These are phyloP conservation scores for Noturus placidus DNA, from an alignment of 2,113 vertebrate genomes.

Conservation along the genomic window DNA sequence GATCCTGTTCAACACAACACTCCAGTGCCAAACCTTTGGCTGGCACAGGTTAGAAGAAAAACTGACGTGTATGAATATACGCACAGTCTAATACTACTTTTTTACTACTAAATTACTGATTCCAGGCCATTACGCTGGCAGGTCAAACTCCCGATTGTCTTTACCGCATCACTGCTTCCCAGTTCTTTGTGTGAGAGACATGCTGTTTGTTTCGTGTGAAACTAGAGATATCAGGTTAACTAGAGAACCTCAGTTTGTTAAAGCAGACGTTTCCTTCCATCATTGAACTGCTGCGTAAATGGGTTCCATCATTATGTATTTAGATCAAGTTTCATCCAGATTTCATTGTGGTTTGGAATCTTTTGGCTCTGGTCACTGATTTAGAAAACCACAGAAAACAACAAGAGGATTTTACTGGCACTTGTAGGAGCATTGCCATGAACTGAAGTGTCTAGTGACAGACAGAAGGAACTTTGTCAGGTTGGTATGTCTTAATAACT, in stretches of 20 bases:
- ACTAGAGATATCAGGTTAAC: neutral
- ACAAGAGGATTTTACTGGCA: conserved; percentile 12
- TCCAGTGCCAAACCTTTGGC: neutral
- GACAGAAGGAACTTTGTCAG: conserved; percentile 13
- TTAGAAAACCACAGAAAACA: conserved; percentile 15
- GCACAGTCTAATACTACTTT: conserved; percentile 11
- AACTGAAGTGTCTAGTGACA: conserved; percentile 21
- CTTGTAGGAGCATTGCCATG: neutral
- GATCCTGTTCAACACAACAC: neutral
- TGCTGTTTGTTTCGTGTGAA: neutral
- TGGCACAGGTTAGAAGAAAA: neutral
- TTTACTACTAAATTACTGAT: conserved; percentile 11
- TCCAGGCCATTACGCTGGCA: neutral
- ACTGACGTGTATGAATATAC: neutral
- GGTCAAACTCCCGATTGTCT: neutral
- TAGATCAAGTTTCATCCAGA: conserved; percentile 26
- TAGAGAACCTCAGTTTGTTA: conserved; percentile 6
- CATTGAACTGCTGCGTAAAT: neutral
- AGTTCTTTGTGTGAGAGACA: neutral
- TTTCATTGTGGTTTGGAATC: conserved; percentile 7
- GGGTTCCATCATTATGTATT: conserved; percentile 14
- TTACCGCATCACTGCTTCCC: neutral
- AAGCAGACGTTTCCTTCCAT: conserved; percentile 1
- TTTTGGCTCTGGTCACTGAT: conserved; percentile 10
- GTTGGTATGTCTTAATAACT: neutral